Conservation (phyloP, 2,888 invertebrate species). For the Gymnocheta viridis region DNA sequence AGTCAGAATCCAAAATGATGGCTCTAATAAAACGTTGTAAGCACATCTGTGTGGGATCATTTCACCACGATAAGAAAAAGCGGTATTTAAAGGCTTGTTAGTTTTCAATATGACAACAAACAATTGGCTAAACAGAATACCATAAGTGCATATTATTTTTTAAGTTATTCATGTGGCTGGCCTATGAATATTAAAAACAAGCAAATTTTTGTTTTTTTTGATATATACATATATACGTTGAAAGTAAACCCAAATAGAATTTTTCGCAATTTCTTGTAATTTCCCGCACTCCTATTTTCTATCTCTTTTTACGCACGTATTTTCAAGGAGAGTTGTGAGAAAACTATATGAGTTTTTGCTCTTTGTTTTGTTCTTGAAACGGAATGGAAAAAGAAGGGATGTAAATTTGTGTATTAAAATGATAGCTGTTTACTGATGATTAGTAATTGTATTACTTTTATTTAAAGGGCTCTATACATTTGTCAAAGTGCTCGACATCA, state of each 20-base stretch:
- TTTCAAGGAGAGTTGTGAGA: slow-evolving; percentile 18
- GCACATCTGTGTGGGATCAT: slow-evolving; percentile 52
- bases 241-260: slow-evolving; percentile 2
- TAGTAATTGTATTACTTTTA: no score
- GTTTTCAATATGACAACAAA: slow-evolving; percentile 44
- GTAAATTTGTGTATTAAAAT: not conserved
- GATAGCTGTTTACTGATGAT: not conserved
- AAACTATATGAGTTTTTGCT: slow-evolving; percentile 42
- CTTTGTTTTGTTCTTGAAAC: slow-evolving; percentile 44
- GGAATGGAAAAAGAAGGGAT: not conserved
- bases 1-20: slow-evolving; percentile 28
- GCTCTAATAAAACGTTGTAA: slow-evolving; percentile 24
- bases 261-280: slow-evolving; percentile 55
- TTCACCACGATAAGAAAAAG: slow-evolving; percentile 12
- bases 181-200: not conserved
- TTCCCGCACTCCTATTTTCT: slow-evolving; percentile 61
- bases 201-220: not conserved
- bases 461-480: no score
- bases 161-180: slow-evolving; percentile 45
- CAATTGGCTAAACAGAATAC: not conserved
- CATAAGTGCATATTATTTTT: not conserved
- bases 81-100: not conserved
- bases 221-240: not conserved
- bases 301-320: slow-evolving; percentile 53
- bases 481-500: no score